A percentile compares a stretch with the other conserved stretches of the same genome.
Evolutionary conservation across 2,797 vertebrate species (phyloP).

Genomic region (Margarornis squamiger): DNA sequence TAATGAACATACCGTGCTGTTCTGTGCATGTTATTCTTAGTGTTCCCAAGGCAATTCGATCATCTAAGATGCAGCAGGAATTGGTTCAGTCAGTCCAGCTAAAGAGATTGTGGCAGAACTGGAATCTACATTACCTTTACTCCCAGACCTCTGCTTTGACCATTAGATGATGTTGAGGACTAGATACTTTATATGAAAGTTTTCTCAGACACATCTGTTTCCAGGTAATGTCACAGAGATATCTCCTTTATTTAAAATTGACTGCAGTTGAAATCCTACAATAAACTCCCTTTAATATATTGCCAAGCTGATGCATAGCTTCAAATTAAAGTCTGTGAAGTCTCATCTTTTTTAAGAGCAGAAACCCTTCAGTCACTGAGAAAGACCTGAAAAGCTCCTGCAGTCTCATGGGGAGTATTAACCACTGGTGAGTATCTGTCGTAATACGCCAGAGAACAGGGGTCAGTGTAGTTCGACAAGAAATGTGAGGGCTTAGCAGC

Average conservation of each 20-base stretch:
- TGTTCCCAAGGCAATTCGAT: background rate
- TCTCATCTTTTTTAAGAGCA: background rate
- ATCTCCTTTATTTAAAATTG: background rate
- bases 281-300: slow-evolving; percentile 17
- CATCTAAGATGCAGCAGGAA: background rate
- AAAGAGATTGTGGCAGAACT: background rate
- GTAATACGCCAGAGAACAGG: slow-evolving; percentile 23
- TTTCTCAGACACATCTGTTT: background rate
- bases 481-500: slow-evolving; percentile 31
- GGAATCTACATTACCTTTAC: background rate
- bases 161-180: slow-evolving; percentile 7
- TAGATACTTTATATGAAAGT: background rate
- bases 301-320: background rate
- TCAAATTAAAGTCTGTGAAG: background rate
- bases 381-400: background rate
- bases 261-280: background rate
- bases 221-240: background rate
- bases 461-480: slow-evolving; percentile 21
- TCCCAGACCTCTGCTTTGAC: slow-evolving; percentile 22
- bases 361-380: background rate
- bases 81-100: background rate
- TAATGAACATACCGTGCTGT: background rate
- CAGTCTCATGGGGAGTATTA: slow-evolving; percentile 19
- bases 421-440: slow-evolving; percentile 21
- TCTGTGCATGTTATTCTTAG: background rate